Evolutionary conservation across 2,888 invertebrate genomes (phyloP).

Genomic region (Dugesia japonica): DNA sequence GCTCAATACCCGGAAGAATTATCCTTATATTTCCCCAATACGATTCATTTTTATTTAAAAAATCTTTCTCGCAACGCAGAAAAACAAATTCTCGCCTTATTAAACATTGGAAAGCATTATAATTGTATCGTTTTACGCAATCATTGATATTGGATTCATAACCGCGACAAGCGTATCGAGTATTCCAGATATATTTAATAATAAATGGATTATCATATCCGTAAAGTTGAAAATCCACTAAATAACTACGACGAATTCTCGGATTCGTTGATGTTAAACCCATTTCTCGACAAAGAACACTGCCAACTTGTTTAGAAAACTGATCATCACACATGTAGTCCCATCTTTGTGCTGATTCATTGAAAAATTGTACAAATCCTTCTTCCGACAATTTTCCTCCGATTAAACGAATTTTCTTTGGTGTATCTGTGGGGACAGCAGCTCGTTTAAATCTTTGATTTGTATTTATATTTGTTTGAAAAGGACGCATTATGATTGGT

Average conservation of each 20-base stretch:
- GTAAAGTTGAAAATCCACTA: constrained; percentile 44
- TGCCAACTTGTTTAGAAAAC: constrained; percentile 60
- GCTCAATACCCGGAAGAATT: constrained; percentile 72
- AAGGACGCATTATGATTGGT: constrained; percentile 38
- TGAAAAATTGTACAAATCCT: constrained; percentile 85
- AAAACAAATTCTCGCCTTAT: constrained; percentile 72
- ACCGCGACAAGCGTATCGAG: constrained; percentile 44
- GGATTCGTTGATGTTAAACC: constrained; percentile 74
- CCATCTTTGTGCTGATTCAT: constrained; percentile 77
- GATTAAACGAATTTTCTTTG: constrained; percentile 54
- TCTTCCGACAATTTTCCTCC: constrained; percentile 60
- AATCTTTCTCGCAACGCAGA: constrained; percentile 62
- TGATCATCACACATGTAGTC: constrained; percentile 83
- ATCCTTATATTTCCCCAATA: constrained; percentile 88
- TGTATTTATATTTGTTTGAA: constrained; percentile 26
- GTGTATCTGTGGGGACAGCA: neutral
- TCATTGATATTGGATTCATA: constrained; percentile 47
- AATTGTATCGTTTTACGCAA: constrained; percentile 64
- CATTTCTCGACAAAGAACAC: constrained; percentile 75
- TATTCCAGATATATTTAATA: constrained; percentile 45
- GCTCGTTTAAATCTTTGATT: constrained; percentile 1
- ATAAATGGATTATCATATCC: constrained; percentile 43
- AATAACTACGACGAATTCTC: constrained; percentile 58
- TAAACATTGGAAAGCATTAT: constrained; percentile 58
- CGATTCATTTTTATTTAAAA: constrained; percentile 34